Conservation (phyloP, 2,888 invertebrate genomes). For the Meloe dianella region DNA sequence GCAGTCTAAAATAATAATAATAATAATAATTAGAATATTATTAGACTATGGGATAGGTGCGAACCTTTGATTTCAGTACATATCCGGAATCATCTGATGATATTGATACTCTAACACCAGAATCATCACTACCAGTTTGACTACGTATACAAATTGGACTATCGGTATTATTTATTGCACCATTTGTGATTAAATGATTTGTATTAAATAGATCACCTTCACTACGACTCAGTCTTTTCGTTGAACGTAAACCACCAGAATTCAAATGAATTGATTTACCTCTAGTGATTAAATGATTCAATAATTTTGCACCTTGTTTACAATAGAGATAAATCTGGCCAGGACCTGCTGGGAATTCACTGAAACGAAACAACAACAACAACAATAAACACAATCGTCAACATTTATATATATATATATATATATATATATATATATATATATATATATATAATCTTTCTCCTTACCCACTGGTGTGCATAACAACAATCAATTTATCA, state of each 20-base stretch:
- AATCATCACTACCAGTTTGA: slow-evolving; percentile 55
- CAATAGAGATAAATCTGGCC: slow-evolving; percentile 64
- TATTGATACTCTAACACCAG: slow-evolving; percentile 54
- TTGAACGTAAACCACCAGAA: slow-evolving; percentile 36
- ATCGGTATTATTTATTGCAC: slow-evolving; percentile 42
- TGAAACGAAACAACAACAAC: slow-evolving; percentile 40
- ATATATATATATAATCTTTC: too few species aligned
- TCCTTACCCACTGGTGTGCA: slow-evolving; percentile 67
- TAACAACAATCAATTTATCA: slow-evolving; percentile 66
- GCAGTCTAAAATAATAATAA: slow-evolving; percentile 49
- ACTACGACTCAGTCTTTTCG: slow-evolving; percentile 60
- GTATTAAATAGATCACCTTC: slow-evolving; percentile 60
- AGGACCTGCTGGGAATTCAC: slow-evolving; percentile 62
- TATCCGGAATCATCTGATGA: slow-evolving; percentile 54
- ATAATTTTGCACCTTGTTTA: slow-evolving; percentile 57
- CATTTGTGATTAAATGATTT: slow-evolving; percentile 28
- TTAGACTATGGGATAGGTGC: background rate
- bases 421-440: too few species aligned
- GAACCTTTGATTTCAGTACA: slow-evolving; percentile 52
- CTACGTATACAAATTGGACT: slow-evolving; percentile 52
- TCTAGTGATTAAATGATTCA: slow-evolving; percentile 59
- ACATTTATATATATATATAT: too few species aligned
- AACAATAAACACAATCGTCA: background rate
- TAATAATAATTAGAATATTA: background rate
- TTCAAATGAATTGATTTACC: slow-evolving; percentile 55